These are phyloP conservation scores for Aphyosemion australe DNA, from an alignment of 2,113 vertebrate species.

Conservation along the genomic window DNA sequence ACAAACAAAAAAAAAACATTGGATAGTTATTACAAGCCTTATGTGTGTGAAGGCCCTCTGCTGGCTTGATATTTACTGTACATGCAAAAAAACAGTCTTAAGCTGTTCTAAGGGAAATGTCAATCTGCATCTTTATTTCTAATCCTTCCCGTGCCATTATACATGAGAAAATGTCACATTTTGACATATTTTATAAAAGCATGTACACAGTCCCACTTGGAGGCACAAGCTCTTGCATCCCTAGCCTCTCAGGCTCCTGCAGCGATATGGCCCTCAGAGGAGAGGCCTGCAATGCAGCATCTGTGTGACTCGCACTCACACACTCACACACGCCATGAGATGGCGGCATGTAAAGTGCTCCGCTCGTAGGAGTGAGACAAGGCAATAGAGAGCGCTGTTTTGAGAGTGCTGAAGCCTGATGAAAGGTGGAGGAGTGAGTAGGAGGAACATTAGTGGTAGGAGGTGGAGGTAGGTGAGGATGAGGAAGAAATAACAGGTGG, in stretches of 20 bases:
- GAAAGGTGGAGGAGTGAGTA: conserved; percentile 59
- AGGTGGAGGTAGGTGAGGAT: conserved; percentile 56
- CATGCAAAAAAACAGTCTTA: not conserved
- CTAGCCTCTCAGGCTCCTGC: conserved; percentile 51
- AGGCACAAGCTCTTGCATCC: conserved; percentile 19
- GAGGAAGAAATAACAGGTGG: conserved; percentile 57
- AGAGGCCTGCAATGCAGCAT: conserved; percentile 81
- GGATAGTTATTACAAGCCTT: too few species aligned
- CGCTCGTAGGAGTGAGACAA: conserved; percentile 65
- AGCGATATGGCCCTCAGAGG: conserved; percentile 61
- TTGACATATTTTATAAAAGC: not conserved
- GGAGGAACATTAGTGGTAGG: conserved; percentile 50
- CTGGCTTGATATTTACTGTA: not conserved
- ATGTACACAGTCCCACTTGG: not conserved
- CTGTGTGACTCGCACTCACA: conserved; percentile 67
- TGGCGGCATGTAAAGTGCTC: conserved; percentile 54
- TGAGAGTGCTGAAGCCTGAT: conserved; percentile 54
- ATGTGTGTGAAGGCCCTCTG: not conserved
- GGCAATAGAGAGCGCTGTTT: conserved; percentile 49
- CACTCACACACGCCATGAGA: conserved; percentile 25
- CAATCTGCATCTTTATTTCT: too few species aligned
- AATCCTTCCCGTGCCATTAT: not conserved
- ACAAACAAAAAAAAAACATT: too few species aligned
- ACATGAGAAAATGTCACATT: not conserved
- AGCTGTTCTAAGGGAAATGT: not conserved